Percentiles rank a stretch among this genome's conserved stretches.
These are phyloP conservation scores for Magallana nippona DNA, from an alignment of 2,888 invertebrate genomes.

Conservation along the genomic window DNA sequence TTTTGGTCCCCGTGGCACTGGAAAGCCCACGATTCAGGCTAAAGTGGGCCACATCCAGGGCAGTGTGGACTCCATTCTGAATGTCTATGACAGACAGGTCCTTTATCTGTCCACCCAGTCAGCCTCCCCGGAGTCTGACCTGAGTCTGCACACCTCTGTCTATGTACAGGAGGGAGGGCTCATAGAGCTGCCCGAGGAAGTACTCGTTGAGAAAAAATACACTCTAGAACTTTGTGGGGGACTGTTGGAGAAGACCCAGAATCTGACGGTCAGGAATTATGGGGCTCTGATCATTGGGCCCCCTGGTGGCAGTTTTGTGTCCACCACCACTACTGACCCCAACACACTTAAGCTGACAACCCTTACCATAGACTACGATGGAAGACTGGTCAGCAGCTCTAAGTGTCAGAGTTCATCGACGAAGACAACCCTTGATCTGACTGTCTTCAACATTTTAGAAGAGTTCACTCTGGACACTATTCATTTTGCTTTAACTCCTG, in stretches of 20 bases:
- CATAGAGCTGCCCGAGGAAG: conserved; percentile 59
- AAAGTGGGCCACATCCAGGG: conserved; percentile 57
- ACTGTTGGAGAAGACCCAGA: conserved; percentile 53
- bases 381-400: conserved; percentile 52
- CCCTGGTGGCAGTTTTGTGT: conserved; percentile 50
- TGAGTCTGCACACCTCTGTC: conserved; percentile 53
- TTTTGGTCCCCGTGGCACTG: conserved; percentile 48
- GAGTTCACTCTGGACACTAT: conserved; percentile 52
- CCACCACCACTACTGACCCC: background rate
- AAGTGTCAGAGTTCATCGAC: conserved; percentile 51
- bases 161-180: conserved; percentile 55
- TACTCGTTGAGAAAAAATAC: conserved; percentile 56
- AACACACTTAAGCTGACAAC: conserved; percentile 48
- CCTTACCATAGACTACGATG: conserved; percentile 57
- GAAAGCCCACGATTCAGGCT: conserved; percentile 51
- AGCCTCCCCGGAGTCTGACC: conserved; percentile 38
- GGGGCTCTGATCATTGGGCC: conserved; percentile 56
- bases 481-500: conserved; percentile 47
- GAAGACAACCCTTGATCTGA: conserved; percentile 41
- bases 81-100: conserved; percentile 54
- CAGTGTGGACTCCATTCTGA: conserved; percentile 49
- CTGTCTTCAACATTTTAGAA: conserved; percentile 50
- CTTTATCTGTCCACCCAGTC: conserved; percentile 52
- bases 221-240: conserved; percentile 63
- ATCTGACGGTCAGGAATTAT: conserved; percentile 53